Conservation (phyloP, 2,888 invertebrate genomes). For the Panorpa germanica region DNA sequence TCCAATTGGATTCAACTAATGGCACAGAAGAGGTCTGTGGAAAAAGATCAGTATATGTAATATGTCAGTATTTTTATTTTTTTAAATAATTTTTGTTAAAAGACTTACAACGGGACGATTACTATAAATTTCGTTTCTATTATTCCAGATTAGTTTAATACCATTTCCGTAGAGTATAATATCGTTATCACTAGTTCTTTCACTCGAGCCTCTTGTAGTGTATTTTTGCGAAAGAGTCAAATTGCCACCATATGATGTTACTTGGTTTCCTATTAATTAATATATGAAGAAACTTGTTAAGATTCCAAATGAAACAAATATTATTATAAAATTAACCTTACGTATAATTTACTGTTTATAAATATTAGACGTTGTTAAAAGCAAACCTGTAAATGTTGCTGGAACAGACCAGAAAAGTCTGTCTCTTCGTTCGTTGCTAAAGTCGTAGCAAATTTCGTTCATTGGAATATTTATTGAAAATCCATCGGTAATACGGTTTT, state of each 20-base stretch:
- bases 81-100: constrained; percentile 3
- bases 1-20: constrained; percentile 48
- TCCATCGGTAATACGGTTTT: constrained; percentile 5
- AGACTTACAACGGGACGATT: constrained; percentile 37
- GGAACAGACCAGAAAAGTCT: constrained; percentile 62
- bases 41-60: constrained; percentile 1
- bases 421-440: constrained; percentile 25
- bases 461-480: constrained; percentile 31
- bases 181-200: constrained; percentile 48
- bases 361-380: too few relatives aligned
- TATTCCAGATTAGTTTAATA: constrained; percentile 56
- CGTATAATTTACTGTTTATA: too few relatives aligned
- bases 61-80: neutral
- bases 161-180: constrained; percentile 66
- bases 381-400: constrained; percentile 32
- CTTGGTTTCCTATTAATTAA: constrained; percentile 38
- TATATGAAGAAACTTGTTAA: constrained; percentile 2
- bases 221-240: constrained; percentile 57
- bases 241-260: constrained; percentile 75
- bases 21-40: constrained; percentile 42
- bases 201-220: constrained; percentile 30
- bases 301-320: constrained; percentile 3
- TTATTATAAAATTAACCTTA: too few relatives aligned
- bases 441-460: constrained; percentile 42
- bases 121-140: constrained; percentile 33